Conservation (phyloP, 2,113 vertebrate genomes). For the Pseudonaja textilis region DNA sequence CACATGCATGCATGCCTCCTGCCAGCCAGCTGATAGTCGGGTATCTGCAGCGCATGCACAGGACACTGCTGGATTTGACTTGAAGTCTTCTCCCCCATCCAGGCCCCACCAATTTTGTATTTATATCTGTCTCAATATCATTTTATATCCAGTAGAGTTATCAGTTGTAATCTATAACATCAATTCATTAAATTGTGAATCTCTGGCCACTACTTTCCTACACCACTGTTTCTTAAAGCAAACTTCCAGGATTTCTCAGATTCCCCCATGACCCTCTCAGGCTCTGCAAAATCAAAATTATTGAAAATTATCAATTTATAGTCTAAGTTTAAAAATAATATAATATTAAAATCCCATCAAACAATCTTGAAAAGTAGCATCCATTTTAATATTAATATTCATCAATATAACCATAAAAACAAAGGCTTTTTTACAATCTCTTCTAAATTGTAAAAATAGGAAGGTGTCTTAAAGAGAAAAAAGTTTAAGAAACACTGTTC, state of each 20-base stretch:
- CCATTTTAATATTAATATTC: not conserved
- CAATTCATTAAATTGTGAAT: not conserved
- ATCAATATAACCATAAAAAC: not conserved
- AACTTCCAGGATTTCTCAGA: not conserved
- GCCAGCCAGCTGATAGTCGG: too few species aligned
- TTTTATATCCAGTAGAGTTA: not conserved
- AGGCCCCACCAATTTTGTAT: not conserved
- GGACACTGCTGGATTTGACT: not conserved
- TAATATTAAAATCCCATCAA: not conserved
- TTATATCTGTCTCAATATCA: not conserved
- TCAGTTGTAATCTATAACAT: not conserved
- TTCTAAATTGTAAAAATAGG: not conserved
- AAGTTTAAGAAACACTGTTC: not conserved
- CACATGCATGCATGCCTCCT: too few species aligned
- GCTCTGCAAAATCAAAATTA: not conserved
- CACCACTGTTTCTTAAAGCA: not conserved
- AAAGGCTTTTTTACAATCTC: not conserved
- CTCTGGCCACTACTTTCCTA: not conserved
- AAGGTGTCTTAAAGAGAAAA: not conserved
- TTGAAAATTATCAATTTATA: not conserved
- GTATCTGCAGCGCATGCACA: too few species aligned
- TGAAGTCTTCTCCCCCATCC: not conserved
- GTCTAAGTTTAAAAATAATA: not conserved
- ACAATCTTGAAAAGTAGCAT: not conserved
- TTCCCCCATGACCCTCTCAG: not conserved